Evolutionary conservation across 2,113 vertebrate species (phyloP).

Genomic region (Callocephalon fimbriatum): DNA sequence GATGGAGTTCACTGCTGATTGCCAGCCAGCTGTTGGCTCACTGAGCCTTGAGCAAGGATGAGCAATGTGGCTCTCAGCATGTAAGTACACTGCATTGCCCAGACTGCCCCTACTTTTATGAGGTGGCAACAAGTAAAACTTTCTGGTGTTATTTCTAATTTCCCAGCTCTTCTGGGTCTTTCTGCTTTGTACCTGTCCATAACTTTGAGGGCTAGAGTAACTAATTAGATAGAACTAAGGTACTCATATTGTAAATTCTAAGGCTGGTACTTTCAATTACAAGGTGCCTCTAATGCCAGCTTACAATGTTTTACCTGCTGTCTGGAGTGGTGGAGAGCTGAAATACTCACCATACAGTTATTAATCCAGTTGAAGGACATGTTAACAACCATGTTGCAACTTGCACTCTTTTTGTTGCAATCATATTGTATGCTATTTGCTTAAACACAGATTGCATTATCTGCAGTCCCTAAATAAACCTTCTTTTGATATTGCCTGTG

Average conservation of each 20-base stretch:
- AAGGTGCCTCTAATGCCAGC: background rate
- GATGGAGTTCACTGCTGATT: background rate
- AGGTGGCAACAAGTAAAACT: background rate
- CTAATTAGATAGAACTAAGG: background rate
- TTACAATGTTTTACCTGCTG: background rate
- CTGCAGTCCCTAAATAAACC: background rate
- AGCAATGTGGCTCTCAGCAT: background rate
- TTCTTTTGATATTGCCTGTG: background rate
- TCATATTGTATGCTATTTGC: background rate
- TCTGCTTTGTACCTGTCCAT: background rate
- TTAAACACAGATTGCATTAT: background rate
- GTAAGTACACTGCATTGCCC: fast-evolving
- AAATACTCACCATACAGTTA: background rate
- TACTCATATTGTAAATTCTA: fast-evolving
- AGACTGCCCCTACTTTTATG: background rate
- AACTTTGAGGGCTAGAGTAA: background rate
- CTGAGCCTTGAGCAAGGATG: background rate
- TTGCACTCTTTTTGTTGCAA: background rate
- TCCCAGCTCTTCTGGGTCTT: background rate
- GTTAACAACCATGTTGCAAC: fast-evolving
- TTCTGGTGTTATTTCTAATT: background rate
- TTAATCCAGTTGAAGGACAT: background rate
- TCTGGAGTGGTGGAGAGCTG: background rate
- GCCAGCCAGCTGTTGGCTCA: background rate
- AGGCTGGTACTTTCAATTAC: background rate